Evolutionary conservation across 2,888 invertebrate species (phyloP), one percentile per base, ranked within the genome.

Genomic region (Phalera bucephala): DNA sequence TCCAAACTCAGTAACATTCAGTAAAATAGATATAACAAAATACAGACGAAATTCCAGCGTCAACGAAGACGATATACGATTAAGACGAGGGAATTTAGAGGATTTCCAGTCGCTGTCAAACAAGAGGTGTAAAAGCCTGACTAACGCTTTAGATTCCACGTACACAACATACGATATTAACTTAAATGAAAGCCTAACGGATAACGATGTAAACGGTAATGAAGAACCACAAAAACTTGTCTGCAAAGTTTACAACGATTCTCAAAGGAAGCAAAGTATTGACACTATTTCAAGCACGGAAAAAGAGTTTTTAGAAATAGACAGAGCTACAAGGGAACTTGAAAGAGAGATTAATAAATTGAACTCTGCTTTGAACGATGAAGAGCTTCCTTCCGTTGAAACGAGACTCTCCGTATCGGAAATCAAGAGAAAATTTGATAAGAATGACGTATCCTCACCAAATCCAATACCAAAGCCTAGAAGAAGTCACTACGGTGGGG

Each of bases 381-480:
- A 91, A 2, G 84, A 86, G 31, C 63, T 81, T 23, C 63, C 67
- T 20, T 46, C 71, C 14, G 62, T 71, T 12, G 80, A 72, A 8
- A 59, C 69, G 26, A 66, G 83, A 25, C 57, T 81, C 22, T 84
- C 85, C 0, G 85, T 89, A 10, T 80, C 84, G 6, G 88, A 89
- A 40, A 91, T 92, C 33, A 91, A 90, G 52, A 76, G 82, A 40
- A 87, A 88, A 50, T 92, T 92, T 58, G 90, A 91, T 31, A 88
- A 85, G 43, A 86, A 74, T 15, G 90, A 90, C 31, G 70, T 64
- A 27, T 78, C 80, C n/a, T 83, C 86, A 30, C 90, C 90, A 36
- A 90, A 91, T 73, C 91, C 92, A 1, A 87, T 91, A 70, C 91
- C 91, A 62, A 91, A 91, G 67, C 92, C 91, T 1, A 85, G 91